A percentile compares a stretch with the other conserved stretches of the same genome.
phyloP scores from a whole-genome alignment of 2,113 vertebrate species.

The Acrocephalus arundinaceus region DNA sequence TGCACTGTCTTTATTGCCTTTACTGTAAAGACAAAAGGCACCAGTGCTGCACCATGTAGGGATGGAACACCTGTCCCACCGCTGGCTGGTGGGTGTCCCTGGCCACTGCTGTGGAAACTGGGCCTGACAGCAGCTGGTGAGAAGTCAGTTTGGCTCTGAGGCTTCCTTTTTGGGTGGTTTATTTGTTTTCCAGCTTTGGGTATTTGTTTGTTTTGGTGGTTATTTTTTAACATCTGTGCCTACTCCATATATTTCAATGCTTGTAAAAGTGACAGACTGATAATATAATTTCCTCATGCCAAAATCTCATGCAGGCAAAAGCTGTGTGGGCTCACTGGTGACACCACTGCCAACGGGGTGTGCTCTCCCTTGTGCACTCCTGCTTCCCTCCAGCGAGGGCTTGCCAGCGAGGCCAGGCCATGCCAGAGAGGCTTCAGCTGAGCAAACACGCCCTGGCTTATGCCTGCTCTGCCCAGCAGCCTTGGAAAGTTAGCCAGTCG shows the following conservation, averaged over 20 bases:
- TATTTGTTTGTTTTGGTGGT: not conserved
- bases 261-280: not conserved
- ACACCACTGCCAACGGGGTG: not conserved
- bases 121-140: not conserved
- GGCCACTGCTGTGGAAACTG: not conserved
- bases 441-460: not conserved
- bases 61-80: not conserved
- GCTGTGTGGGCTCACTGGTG: not conserved
- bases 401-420: not conserved
- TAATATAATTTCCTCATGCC: not conserved
- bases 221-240: conserved; percentile 24
- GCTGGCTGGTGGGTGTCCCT: not conserved
- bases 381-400: not conserved
- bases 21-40: not conserved
- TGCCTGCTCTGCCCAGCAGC: not conserved
- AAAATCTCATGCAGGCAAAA: not conserved
- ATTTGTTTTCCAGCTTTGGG: not conserved
- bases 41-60: rapidly evolving
- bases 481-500: not conserved
- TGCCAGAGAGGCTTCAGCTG: not conserved
- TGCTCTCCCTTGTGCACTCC: not conserved
- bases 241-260: conserved; percentile 5
- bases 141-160: not conserved
- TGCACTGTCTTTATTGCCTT: rapidly evolving
- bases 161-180: not conserved